Evolutionary conservation across 2,888 invertebrate species (phyloP), one percentile per base, ranked within the genome.

Genomic region (Maniola hyperantus): DNA sequence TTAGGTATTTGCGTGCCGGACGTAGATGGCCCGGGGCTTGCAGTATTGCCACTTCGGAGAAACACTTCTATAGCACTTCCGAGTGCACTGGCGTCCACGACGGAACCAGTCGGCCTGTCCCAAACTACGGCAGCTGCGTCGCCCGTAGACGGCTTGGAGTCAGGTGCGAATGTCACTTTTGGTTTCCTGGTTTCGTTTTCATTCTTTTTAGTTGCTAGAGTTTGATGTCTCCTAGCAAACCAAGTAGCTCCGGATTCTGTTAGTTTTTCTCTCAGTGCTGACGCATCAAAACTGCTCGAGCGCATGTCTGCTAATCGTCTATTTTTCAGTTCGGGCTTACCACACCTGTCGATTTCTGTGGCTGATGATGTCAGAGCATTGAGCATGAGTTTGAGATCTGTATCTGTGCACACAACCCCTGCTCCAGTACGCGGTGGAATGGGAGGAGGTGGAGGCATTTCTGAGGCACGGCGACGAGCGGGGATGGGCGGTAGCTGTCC

Each of bases 1-100:
- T 74, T 91, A 20, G 80, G 72, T 51, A 78, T 74, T 18, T 78
- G 72, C 51, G 77, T 75, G 34, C 77, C 83, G 20, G 83, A 88
- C 71, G 83, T 82, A 0, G 88, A 84, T 26, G 88, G 79, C 0
- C 76, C 80, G 50, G 92, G 88, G 13, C 92, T 94, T 67, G 87
- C 91, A 51, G 80, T 89, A 72, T 90, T 93, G 74, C 91, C 93
- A 87, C 93, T 94, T 79, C 93, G 94, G 46, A 97, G 89, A 79
- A 97, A 97, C 39, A 96, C 97, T 87, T 97, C 97, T 73, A 97
- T 97, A 36, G 97, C 97, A 79, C 95, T 96, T 33, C 97, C 97
- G 44, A 97, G 91, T 0, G 96, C 95, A 77, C 96, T 95, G 1
- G 97, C 96, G 80, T 97, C 97, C 5, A 96, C 95, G 48, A 96